These are phyloP conservation scores for Hydra vulgaris DNA, from an alignment of 30 jellyfish, hydroid and myxozoan species.

Conservation along the genomic window DNA sequence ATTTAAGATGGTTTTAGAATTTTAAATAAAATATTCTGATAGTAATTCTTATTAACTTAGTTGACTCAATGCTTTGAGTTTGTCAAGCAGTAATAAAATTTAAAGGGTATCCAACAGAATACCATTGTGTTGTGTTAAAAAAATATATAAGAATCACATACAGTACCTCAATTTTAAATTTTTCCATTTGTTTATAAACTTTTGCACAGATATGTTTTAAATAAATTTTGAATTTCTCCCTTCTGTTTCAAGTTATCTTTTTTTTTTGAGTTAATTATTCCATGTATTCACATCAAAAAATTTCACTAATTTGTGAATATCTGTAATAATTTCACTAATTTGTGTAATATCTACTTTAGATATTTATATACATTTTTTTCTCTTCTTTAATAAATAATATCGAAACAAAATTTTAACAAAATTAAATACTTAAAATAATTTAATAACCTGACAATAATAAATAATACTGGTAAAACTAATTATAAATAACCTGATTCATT, in stretches of 20 bases:
- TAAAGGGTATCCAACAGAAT: background rate
- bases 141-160: background rate
- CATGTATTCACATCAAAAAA: background rate
- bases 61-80: background rate
- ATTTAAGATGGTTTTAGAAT: background rate
- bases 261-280: background rate
- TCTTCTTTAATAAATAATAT: too few species aligned
- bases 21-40: background rate
- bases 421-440: too few species aligned
- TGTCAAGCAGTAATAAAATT: background rate
- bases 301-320: too few species aligned
- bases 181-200: background rate
- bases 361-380: too few species aligned
- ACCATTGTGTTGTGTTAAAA: background rate
- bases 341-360: too few species aligned
- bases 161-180: background rate
- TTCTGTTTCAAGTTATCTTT: background rate
- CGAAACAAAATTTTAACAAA: too few species aligned
- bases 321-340: too few species aligned
- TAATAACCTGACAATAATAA: too few species aligned
- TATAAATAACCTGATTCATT: too few species aligned
- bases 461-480: too few species aligned
- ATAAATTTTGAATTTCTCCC: background rate
- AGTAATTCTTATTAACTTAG: background rate
- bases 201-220: background rate